These are phyloP conservation scores for Sinotaia quadrata DNA, from an alignment of 2,888 invertebrate species.

Conservation along the genomic window DNA sequence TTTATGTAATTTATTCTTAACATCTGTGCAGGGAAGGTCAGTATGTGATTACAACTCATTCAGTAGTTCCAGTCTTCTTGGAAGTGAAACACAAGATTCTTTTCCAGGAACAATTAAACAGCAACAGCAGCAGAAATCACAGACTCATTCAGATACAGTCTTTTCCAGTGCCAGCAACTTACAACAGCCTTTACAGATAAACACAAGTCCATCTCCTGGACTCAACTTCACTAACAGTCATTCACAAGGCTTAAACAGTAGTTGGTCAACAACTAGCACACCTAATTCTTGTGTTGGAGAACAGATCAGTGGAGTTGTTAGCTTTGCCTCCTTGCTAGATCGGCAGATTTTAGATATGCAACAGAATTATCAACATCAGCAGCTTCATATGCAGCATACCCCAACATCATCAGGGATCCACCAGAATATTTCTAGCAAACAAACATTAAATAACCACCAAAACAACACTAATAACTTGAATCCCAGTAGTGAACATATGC, in stretches of 20 bases:
- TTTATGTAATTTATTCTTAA: not conserved
- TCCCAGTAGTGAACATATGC: not conserved
- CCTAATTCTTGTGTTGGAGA: constrained; percentile 22
- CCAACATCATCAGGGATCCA: constrained; percentile 21
- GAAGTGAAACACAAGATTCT: not conserved
- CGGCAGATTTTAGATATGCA: constrained; percentile 22
- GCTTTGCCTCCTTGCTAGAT: constrained; percentile 6
- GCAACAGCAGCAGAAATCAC: constrained; percentile 16
- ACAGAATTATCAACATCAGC: constrained; percentile 30
- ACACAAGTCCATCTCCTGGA: constrained; percentile 9
- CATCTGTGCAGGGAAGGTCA: constrained; percentile 1
- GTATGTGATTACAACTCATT: constrained; percentile 7
- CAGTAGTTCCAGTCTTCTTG: constrained; percentile 13
- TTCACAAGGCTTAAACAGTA: constrained; percentile 4
- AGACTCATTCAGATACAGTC: not conserved
- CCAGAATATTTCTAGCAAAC: constrained; percentile 24
- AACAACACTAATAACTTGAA: constrained; percentile 5
- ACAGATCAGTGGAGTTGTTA: not conserved
- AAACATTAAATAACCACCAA: constrained; percentile 28
- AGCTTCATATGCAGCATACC: constrained; percentile 29
- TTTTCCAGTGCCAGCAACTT: constrained; percentile 15
- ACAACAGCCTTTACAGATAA: constrained; percentile 20
- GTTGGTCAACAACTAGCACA: constrained; percentile 24
- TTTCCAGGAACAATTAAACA: not conserved
- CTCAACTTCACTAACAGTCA: no score